Base-by-base conservation (phyloP, 1,140 invertebrate genomes). In the Drosophila nebulosa region DNA sequence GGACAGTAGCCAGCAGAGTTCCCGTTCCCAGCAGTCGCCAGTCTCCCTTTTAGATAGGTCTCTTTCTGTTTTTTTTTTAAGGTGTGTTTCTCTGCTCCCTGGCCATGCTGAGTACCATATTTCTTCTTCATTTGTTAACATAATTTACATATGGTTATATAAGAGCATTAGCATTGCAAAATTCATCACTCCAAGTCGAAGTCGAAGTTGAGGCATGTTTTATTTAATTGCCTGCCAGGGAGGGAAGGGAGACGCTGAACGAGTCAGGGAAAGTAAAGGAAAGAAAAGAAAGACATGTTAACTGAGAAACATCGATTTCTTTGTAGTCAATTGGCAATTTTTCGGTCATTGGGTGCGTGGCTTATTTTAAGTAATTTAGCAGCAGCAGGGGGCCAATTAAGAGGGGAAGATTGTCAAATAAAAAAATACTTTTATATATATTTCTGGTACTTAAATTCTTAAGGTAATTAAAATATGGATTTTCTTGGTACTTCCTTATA, bases 111-210 rank as follows among this genome's bases (percentile, higher is more conserved):
- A 60, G 73, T 80, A 46, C 78, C 67, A 85, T 85, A 86, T 85
- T 85, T 85, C 80, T 86, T 85, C 81, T 85, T 86, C 80, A 85
- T 85, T 85, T 80, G 69, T 64, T 69, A 74, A 74, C 55, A 85
- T 85, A 79, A 85, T 85, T 85, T 85, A 85, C 80, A 85, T 85
- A 85, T 80, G 77, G 81, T 86, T 85, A 86, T 85, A 79, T 85
- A 85, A 86, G 39, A 46, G 73, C 66, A 36, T 30, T 9, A 57
- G 53, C 56, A 57, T 81, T 78, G 79, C 79, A 84, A 65, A 84
- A 73, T 55, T 42, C 64, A 51, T 60, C 63, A 60, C 63, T 30
- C 67, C 58, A 71, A 73, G 60, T 58, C 39, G 69, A n/a, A n/a
- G n/a, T n/a, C n/a, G n/a, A n/a, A n/a, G n/a, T 64, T 69, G 78